phyloP scores from a whole-genome alignment of 1,140 invertebrate species.

The Drosophila auraria region DNA sequence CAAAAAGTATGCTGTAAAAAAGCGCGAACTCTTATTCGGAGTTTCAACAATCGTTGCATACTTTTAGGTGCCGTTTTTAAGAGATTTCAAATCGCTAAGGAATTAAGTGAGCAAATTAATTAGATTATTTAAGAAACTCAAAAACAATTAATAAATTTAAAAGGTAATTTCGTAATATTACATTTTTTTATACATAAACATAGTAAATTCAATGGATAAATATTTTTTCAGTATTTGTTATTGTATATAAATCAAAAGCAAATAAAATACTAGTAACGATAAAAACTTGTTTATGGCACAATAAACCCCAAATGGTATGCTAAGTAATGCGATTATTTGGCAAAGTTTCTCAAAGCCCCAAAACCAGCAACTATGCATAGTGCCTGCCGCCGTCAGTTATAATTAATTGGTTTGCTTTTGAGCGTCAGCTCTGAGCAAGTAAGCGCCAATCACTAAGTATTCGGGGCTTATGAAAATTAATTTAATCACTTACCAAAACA shows the following conservation, averaged over 20 bases:
- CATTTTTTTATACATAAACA: too few species aligned
- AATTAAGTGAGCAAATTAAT: too few species aligned
- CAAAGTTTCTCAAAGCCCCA: neutral
- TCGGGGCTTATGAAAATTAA: constrained; percentile 46
- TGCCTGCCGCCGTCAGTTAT: neutral
- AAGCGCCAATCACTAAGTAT: constrained; percentile 33
- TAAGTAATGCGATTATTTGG: constrained; percentile 14
- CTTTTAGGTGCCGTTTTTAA: neutral
- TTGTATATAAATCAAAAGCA: neutral
- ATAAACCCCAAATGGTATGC: constrained; percentile 1
- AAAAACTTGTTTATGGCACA: constrained; percentile 1
- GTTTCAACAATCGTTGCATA: neutral
- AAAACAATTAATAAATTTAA: neutral
- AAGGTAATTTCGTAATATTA: neutral
- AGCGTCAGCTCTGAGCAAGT: constrained; percentile 10
- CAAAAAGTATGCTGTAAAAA: neutral
- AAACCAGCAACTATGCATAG: neutral
- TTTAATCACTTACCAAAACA: constrained; percentile 47
- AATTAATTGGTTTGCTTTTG: constrained; percentile 25
- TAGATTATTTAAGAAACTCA: neutral
- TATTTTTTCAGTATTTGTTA: too few species aligned
- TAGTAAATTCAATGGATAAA: neutral
- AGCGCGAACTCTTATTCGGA: neutral
- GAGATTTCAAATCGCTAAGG: neutral
- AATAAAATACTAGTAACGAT: neutral